Evolutionary conservation across 2,797 vertebrate species (phyloP).

Genomic region (Atherinosoma microstoma): DNA sequence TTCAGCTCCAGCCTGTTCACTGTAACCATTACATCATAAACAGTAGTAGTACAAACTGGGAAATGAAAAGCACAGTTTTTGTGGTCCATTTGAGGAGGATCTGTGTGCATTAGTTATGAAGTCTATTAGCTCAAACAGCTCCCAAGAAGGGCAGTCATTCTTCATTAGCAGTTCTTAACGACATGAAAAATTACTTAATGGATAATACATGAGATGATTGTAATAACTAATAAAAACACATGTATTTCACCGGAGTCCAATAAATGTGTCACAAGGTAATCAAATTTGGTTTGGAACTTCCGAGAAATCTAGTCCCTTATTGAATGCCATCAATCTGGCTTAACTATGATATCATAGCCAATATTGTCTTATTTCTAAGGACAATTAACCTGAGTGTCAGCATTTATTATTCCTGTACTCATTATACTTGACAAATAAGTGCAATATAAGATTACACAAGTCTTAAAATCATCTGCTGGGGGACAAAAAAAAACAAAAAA

Average conservation of each 20-base stretch:
- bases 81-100: not conserved
- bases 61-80: slow-evolving; percentile 5
- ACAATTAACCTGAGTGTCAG: slow-evolving; percentile 62
- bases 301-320: slow-evolving; percentile 18
- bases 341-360: slow-evolving; percentile 53
- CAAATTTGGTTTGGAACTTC: slow-evolving; percentile 6
- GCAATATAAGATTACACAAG: slow-evolving; percentile 40
- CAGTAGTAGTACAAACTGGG: not conserved
- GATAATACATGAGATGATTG: not conserved
- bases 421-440: slow-evolving; percentile 64
- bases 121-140: not conserved
- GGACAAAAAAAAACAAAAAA: slow-evolving; percentile 3
- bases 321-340: slow-evolving; percentile 43
- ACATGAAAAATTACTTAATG: slow-evolving; percentile 1
- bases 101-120: not conserved
- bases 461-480: slow-evolving; percentile 41
- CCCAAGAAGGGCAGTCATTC: not conserved
- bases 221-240: not conserved
- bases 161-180: not conserved
- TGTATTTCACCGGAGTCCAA: slow-evolving; percentile 6
- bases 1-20: slow-evolving; percentile 14
- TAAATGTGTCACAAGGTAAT: slow-evolving; percentile 21
- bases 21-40: slow-evolving; percentile 8
- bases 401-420: slow-evolving; percentile 52
- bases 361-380: slow-evolving; percentile 51